Conservation (phyloP, 2,888 invertebrate species). For the Lasioglossum marginatum region DNA sequence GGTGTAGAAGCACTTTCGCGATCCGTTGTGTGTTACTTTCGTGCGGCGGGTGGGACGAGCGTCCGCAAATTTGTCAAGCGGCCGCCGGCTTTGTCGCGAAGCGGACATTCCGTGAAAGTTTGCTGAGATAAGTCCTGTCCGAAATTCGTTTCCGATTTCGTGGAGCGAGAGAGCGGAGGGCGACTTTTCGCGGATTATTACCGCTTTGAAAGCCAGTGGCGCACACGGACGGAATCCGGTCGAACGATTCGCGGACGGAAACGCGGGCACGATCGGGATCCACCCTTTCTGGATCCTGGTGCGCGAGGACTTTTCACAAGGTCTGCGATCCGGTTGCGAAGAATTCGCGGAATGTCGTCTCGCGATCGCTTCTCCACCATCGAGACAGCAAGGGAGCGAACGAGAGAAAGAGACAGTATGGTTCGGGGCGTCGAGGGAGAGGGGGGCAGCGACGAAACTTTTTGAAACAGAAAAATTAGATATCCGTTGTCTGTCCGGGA, state of each 20-base stretch:
- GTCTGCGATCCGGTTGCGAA: slow-evolving; percentile 31
- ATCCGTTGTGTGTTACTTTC: neutral
- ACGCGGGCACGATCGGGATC: slow-evolving; percentile 56
- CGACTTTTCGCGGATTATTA: slow-evolving; percentile 60
- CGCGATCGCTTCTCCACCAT: slow-evolving; percentile 33
- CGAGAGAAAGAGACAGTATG: neutral
- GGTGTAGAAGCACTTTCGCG: neutral
- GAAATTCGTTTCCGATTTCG: slow-evolving; percentile 31
- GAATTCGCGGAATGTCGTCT: slow-evolving; percentile 73
- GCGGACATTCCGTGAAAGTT: slow-evolving; percentile 27
- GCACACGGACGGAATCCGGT: slow-evolving; percentile 68
- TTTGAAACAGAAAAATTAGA: slow-evolving; percentile 80
- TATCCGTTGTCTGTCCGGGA: slow-evolving; percentile 68
- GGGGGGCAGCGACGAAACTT: slow-evolving; percentile 64
- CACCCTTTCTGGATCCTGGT: slow-evolving; percentile 13
- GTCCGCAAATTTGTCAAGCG: neutral
- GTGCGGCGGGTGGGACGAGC: neutral
- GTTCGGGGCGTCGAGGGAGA: neutral
- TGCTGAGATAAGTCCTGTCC: slow-evolving; percentile 28
- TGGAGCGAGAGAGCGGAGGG: neutral
- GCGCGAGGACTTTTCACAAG: slow-evolving; percentile 52
- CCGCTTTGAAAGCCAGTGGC: slow-evolving; percentile 58
- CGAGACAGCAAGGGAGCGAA: neutral
- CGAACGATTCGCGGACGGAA: slow-evolving; percentile 60
- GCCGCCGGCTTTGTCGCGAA: neutral